A percentile compares a stretch with the other conserved stretches of the same genome.
Evolutionary conservation across 2,797 vertebrate genomes (phyloP).

Genomic region (Poeciliopsis paucimaculata): DNA sequence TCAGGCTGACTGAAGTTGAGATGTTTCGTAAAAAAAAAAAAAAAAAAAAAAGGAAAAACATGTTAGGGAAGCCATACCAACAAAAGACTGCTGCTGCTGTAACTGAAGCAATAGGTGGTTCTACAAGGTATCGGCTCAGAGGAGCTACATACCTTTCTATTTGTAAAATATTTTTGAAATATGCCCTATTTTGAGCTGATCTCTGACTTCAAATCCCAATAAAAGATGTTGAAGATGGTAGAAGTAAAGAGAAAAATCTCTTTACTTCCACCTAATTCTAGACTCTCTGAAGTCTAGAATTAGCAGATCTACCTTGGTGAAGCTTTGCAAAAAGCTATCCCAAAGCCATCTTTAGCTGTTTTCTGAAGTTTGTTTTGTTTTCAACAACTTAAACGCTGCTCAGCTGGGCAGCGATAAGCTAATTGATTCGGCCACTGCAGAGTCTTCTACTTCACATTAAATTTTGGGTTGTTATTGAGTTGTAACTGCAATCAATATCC

Average conservation of each 20-base stretch:
- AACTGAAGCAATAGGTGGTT: no score
- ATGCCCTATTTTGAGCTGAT: neutral
- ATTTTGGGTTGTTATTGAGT: neutral
- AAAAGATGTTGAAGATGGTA: neutral
- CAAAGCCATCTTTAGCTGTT: neutral
- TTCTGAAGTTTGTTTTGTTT: neutral
- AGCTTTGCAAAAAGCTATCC: neutral
- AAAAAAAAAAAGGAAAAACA: neutral
- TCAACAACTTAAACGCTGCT: neutral
- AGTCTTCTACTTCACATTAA: slow-evolving; percentile 2
- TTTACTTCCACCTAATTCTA: no score
- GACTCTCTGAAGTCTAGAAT: neutral
- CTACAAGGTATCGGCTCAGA: no score
- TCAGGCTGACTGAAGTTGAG: neutral
- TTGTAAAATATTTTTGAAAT: neutral
- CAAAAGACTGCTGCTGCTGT: no score
- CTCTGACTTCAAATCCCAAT: neutral
- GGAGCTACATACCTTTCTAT: neutral
- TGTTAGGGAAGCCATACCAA: no score
- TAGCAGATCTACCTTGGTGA: neutral
- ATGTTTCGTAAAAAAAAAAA: neutral
- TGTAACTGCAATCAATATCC: neutral
- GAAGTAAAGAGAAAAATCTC: neutral
- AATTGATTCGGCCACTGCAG: neutral
- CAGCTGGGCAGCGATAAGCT: neutral